Conservation (phyloP, 2,113 vertebrate genomes). For the Entomyzon cyanotis region DNA sequence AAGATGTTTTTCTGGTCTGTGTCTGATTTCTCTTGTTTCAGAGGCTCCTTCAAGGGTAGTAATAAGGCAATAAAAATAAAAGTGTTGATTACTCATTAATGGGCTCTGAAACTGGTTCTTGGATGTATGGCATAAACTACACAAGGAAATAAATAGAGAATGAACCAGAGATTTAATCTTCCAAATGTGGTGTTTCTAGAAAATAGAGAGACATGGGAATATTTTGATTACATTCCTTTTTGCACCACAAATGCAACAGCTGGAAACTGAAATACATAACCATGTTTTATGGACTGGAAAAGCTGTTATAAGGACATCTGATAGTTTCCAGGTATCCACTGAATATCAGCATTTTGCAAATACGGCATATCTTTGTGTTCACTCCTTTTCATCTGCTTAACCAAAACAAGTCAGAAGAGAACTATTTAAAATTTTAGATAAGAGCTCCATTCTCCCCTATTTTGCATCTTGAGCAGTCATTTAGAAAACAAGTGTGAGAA, state of each 20-base stretch:
- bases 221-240: constrained; percentile 7
- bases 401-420: not conserved
- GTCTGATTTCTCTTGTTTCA: constrained; percentile 29
- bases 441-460: not conserved
- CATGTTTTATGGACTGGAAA: constrained; percentile 4
- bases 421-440: constrained; percentile 11
- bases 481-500: constrained; percentile 28
- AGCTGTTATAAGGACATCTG: not conserved
- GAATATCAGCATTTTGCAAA: not conserved
- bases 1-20: constrained; percentile 24
- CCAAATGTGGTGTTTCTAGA: not conserved
- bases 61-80: constrained; percentile 34
- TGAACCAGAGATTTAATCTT: constrained; percentile 9
- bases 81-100: not conserved
- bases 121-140: not conserved
- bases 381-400: not conserved
- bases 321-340: not conserved
- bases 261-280: not conserved
- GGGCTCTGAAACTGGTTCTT: constrained; percentile 4
- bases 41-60: constrained; percentile 23
- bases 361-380: not conserved
- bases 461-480: constrained; percentile 27
- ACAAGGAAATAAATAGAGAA: constrained; percentile 33
- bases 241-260: not conserved
- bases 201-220: not conserved